A percentile compares a stretch with the other conserved stretches of the same genome.
These are phyloP conservation scores for Xylophagus ater DNA, from an alignment of 2,888 invertebrate species.

Conservation along the genomic window DNA sequence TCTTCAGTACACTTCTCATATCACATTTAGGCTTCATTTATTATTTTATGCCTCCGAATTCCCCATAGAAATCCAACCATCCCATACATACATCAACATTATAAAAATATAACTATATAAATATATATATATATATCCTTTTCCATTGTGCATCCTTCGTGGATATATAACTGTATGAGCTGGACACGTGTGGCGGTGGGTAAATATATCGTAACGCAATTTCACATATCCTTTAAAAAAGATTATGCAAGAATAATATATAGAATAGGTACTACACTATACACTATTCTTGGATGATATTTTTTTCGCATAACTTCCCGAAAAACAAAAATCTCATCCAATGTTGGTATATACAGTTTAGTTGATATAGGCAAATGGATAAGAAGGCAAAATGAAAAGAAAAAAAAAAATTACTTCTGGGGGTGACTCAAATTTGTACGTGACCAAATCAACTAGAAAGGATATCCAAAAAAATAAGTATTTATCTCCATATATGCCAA, in stretches of 20 bases:
- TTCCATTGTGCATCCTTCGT: too few relatives aligned
- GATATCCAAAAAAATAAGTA: conserved; percentile 24
- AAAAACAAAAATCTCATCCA: conserved; percentile 8
- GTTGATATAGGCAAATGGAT: too few relatives aligned
- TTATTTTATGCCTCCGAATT: conserved; percentile 17
- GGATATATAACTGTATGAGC: too few relatives aligned
- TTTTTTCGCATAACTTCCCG: not conserved
- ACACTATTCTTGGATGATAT: conserved; percentile 10
- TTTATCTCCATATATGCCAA: conserved; percentile 7
- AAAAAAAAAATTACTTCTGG: too few relatives aligned
- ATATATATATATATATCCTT: too few relatives aligned
- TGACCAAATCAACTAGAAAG: conserved; percentile 41
- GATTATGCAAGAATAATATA: conserved; percentile 10
- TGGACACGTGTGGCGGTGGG: too few relatives aligned
- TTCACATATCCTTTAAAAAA: conserved; percentile 11
- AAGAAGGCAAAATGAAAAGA: too few relatives aligned
- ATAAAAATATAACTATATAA: too few relatives aligned
- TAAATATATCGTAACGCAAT: conserved; percentile 11
- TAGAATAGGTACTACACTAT: too few relatives aligned
- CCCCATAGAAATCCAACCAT: conserved; percentile 11
- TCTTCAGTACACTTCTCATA: conserved; percentile 12
- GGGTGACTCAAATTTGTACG: conserved; percentile 30
- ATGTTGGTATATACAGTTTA: too few relatives aligned
- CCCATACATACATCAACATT: too few relatives aligned
- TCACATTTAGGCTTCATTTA: conserved; percentile 17